A percentile compares a stretch with the other conserved stretches of the same genome.
phyloP scores from a whole-genome alignment of 2,888 invertebrate genomes.

The Lasioglossum vierecki region DNA sequence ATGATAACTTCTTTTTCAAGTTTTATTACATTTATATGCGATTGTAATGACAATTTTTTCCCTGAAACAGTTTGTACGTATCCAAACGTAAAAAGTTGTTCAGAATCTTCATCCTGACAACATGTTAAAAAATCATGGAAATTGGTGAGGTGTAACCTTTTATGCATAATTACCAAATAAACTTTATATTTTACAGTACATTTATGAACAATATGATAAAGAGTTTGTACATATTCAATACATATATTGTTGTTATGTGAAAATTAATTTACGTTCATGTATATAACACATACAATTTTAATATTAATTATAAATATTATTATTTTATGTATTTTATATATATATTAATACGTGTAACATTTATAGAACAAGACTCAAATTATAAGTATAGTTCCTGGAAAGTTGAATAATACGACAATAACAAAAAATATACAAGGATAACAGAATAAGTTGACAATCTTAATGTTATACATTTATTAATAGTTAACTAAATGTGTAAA shows the following conservation, averaged over 20 bases:
- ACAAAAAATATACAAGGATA: too few relatives aligned
- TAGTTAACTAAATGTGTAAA: too few relatives aligned
- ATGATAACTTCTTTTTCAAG: background rate
- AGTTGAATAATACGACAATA: too few relatives aligned
- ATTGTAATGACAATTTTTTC: background rate
- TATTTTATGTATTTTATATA: too few relatives aligned
- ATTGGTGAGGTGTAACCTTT: too few relatives aligned
- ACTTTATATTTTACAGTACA: too few relatives aligned
- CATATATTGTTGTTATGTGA: background rate
- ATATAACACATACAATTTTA: background rate
- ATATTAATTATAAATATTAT: too few relatives aligned
- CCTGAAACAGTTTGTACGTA: background rate
- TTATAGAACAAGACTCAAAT: conserved; percentile 35
- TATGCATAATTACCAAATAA: too few relatives aligned
- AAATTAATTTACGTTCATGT: background rate
- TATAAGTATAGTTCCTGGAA: background rate
- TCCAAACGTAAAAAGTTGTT: background rate
- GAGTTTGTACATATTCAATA: background rate
- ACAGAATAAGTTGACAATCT: too few relatives aligned
- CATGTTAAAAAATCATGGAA: too few relatives aligned
- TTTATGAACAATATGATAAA: background rate
- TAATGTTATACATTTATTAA: too few relatives aligned
- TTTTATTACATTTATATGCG: background rate
- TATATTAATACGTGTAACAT: conserved; percentile 13
- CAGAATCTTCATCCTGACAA: too few relatives aligned